A percentile compares a stretch with the other conserved stretches of the same genome.
Evolutionary conservation across 2,888 invertebrate genomes (phyloP).

Genomic region (Dromius quadrimaculatus): DNA sequence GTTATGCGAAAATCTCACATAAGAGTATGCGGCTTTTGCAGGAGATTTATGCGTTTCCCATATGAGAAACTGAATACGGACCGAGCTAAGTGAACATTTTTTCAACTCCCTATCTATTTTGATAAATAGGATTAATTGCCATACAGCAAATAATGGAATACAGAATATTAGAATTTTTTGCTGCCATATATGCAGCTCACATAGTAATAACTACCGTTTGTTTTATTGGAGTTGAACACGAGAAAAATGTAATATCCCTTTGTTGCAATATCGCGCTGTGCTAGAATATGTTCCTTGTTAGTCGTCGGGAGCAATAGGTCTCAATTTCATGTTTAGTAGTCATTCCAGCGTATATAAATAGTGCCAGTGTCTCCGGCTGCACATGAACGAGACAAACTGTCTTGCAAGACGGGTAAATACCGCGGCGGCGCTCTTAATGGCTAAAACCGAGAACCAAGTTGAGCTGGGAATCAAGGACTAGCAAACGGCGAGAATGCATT

Average conservation of each 20-base stretch:
- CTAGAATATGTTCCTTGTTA: constrained; percentile 22
- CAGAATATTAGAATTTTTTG: too few species aligned
- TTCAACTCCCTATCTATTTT: too few species aligned
- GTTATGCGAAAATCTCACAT: too few species aligned
- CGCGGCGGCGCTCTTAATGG: constrained; percentile 42
- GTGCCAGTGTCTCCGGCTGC: constrained; percentile 51
- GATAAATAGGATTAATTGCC: too few species aligned
- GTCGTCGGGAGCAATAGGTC: constrained; percentile 46
- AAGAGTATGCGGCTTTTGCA: too few species aligned
- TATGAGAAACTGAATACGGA: too few species aligned
- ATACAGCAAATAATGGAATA: too few species aligned
- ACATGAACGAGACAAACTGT: constrained; percentile 55
- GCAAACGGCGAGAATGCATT: constrained; percentile 43
- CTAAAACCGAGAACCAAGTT: not conserved
- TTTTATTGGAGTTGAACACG: constrained; percentile 27
- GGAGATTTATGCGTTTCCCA: too few species aligned
- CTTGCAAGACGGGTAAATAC: constrained; percentile 43
- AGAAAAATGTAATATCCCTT: constrained; percentile 43
- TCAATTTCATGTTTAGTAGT: constrained; percentile 55
- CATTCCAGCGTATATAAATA: constrained; percentile 54
- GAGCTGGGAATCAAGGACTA: constrained; percentile 46
- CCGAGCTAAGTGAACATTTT: too few species aligned
- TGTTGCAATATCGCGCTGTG: constrained; percentile 27
- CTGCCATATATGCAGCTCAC: constrained; percentile 15
- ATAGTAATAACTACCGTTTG: not conserved